phyloP scores from a whole-genome alignment of 2,888 invertebrate species.

The Brassicogethes aeneus region DNA sequence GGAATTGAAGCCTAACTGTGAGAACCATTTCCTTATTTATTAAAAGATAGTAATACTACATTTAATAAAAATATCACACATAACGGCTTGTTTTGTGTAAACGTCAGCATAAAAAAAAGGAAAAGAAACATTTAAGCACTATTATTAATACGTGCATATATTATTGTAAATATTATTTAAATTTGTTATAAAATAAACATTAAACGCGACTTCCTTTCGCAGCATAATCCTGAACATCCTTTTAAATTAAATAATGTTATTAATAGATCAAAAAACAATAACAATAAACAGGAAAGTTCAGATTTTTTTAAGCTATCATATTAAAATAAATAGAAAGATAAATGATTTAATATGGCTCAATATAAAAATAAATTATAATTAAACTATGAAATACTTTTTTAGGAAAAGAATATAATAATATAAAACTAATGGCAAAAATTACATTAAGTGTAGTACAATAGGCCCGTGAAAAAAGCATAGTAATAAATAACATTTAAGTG shows the following conservation, averaged over 20 bases:
- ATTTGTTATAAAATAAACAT: not conserved
- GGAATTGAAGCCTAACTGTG: too few species aligned
- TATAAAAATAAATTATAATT: too few species aligned
- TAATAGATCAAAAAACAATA: slow-evolving; percentile 1
- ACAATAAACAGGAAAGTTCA: not conserved
- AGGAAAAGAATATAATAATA: too few species aligned
- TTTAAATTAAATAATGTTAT: not conserved
- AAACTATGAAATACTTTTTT: too few species aligned
- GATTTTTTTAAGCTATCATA: too few species aligned
- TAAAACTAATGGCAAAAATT: too few species aligned
- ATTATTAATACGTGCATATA: not conserved
- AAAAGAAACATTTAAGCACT: not conserved
- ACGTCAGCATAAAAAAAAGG: not conserved
- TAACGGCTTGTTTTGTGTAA: not conserved
- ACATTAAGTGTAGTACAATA: too few species aligned
- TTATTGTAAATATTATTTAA: not conserved
- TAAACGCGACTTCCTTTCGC: slow-evolving; percentile 1
- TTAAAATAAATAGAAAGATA: too few species aligned
- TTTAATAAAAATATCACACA: not conserved
- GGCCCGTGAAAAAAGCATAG: not conserved
- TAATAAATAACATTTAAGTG: not conserved
- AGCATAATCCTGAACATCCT: not conserved
- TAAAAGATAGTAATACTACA: not conserved
- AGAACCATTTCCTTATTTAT: too few species aligned
- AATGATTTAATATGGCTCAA: too few species aligned